Base-by-base conservation (phyloP, 2,113 vertebrate species). In the Chloropsis cyanopogon region DNA sequence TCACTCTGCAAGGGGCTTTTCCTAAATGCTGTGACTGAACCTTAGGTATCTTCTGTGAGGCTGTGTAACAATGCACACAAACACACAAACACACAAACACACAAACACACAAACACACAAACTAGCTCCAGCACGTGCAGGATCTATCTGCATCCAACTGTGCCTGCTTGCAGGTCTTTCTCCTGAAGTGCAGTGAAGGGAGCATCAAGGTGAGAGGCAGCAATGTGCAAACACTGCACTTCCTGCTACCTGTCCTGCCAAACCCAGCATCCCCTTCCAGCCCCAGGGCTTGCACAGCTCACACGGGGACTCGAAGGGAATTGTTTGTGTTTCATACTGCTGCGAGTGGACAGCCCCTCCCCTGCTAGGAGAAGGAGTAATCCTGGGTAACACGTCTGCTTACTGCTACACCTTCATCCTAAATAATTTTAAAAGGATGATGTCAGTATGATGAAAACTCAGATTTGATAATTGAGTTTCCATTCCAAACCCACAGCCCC, bases 321-420 rank as follows among this genome's bases (percentile, higher is more conserved):
- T 10, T 29, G 5, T 7, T 0, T 0, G 2, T 25, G 39, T 24
- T 35, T 46, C 31, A 9, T 10, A 2, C 24, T 52, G 24, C 73
- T 61, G 35, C 4, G 10, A 57, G 41, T 21, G 59, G 6, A 21
- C 65, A 65, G 50, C 25, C 29, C 37, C 68, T 35, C 64, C 54
- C 66, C 42, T 39, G 60, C 82, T 11, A 42, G 64, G 39, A 28
- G 37, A 44, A 56, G 37, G 68, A 61, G 31, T 26, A n/a, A 64
- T 35, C 31, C 84, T 11, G 39, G 21, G 6, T 29, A 42, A 54
- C 4, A 6, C 0, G 0, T 25, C 39, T 47, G 15, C 42, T 85
- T 22, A 21, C 44, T 70, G 42, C 78, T 76, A 12, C 44, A n/a
- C 31, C 31, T 78, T 64, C 78, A 14, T 24, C 49, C 69, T 68